A percentile compares a stretch with the other conserved stretches of the same genome.
Conservation (phyloP, 1,140 invertebrate species). For the Pseudomyrmex gracilis region DNA sequence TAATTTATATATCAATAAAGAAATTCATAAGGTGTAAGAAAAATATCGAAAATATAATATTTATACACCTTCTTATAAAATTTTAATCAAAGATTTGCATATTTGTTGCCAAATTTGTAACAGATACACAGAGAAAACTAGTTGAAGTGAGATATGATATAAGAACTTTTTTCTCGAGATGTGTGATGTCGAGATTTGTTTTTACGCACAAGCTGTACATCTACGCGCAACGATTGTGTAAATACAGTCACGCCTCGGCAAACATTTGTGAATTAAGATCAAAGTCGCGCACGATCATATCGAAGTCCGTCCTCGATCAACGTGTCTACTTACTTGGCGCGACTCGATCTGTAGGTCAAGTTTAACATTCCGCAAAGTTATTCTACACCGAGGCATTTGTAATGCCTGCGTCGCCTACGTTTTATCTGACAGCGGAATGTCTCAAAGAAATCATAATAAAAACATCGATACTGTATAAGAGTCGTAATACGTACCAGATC, state of each 20-base stretch:
- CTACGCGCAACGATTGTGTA: too few relatives aligned
- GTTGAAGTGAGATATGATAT: too few relatives aligned
- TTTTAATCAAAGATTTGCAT: too few relatives aligned
- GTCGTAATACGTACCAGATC: neutral
- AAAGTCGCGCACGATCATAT: slow-evolving; percentile 8
- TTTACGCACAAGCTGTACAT: too few relatives aligned
- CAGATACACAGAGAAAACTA: too few relatives aligned
- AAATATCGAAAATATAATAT: neutral
- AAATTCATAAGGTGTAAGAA: neutral
- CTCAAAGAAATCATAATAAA: neutral
- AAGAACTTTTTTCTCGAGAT: too few relatives aligned
- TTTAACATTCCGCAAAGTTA: slow-evolving; percentile 66
- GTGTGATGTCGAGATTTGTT: too few relatives aligned
- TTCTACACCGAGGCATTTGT: slow-evolving; percentile 50
- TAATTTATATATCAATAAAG: neutral
- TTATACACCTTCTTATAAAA: neutral
- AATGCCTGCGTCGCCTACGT: slow-evolving; percentile 61
- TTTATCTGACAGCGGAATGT: slow-evolving; percentile 11
- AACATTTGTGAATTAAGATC: slow-evolving; percentile 27
- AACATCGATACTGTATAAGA: neutral
- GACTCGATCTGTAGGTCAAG: slow-evolving; percentile 73
- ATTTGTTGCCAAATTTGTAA: too few relatives aligned
- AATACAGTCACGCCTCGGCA: slow-evolving; percentile 8
- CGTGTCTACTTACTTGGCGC: slow-evolving; percentile 56
- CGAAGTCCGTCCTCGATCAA: slow-evolving; percentile 52